These are phyloP conservation scores for Caenorhabditis sinica DNA, from an alignment of 2,888 invertebrate genomes.

Conservation along the genomic window DNA sequence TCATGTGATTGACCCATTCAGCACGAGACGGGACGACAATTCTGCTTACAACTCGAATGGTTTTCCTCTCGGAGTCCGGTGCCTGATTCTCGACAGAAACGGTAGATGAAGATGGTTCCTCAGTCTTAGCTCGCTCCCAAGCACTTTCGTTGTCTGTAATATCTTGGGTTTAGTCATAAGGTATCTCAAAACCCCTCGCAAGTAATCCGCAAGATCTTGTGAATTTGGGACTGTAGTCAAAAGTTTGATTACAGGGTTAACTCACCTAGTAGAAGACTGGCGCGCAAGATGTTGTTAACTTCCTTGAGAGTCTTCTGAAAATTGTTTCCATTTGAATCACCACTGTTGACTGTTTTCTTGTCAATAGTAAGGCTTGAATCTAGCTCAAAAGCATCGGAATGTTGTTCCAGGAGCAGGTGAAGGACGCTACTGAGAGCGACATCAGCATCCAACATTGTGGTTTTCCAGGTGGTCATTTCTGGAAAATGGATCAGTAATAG, in stretches of 20 bases:
- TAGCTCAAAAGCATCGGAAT: background rate
- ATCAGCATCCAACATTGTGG: background rate
- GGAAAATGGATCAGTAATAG: slow-evolving; percentile 10
- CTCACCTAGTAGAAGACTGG: background rate
- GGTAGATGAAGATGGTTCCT: too few relatives aligned
- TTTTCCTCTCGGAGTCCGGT: background rate
- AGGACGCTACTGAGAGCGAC: slow-evolving; percentile 6
- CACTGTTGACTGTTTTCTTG: background rate
- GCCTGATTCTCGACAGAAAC: too few relatives aligned
- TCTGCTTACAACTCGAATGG: too few relatives aligned
- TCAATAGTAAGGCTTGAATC: background rate
- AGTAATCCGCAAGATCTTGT: too few relatives aligned
- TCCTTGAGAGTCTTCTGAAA: background rate
- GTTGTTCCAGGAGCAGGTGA: slow-evolving; percentile 29
- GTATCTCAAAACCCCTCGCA: too few relatives aligned
- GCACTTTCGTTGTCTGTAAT: too few relatives aligned
- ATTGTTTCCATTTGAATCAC: background rate
- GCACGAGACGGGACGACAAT: too few relatives aligned
- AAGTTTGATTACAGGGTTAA: too few relatives aligned
- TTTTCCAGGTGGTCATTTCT: slow-evolving; percentile 24
- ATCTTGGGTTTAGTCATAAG: too few relatives aligned
- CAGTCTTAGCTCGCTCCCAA: background rate
- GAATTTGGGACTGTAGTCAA: too few relatives aligned
- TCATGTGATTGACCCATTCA: too few relatives aligned
- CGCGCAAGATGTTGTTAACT: background rate